Evolutionary conservation across 2,797 vertebrate species (phyloP), one percentile per base, ranked within the genome.

Genomic region (Labroides dimidiatus): DNA sequence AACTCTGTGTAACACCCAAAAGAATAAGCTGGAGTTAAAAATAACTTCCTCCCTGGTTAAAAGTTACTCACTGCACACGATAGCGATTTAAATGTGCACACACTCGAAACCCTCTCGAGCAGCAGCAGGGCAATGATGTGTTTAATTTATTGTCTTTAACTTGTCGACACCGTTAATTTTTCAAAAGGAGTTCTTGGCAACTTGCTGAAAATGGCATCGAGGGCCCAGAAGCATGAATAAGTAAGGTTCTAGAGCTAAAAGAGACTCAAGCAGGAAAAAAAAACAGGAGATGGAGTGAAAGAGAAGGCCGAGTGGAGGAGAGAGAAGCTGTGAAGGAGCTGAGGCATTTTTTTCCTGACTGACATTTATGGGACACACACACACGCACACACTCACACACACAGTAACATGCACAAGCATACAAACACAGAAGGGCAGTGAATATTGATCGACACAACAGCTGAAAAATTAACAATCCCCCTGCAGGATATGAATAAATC

Each of bases 221-320:
- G 16, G 68, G 77, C 83, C 81, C 72, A 71, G 76, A 10, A 84
- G 83, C 88, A 93, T 92, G 82, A 93, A 93, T 92, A 90, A 92
- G 88, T 91, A 63, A 91, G 63, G 45, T 57, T 68, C 79, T 69
- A 58, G 71, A 33, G 79, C 78, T 85, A 72, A 82, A 82, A 84
- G 66, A 77, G 68, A 78, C 64, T 45, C 4, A n/a, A 82, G 78
- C 42, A 51, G 43, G 59, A 63, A 55, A 36, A 69, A 36, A 69
- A 61, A 67, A 65, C 17, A 1, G 51, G 57, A 78, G 65, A 63
- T 58, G 54, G 52, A 62, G 67, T 65, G 16, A 6, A 65, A 64
- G 64, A 39, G 59, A 53, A 23, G 43, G 37, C 71, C 4, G 30
- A 33, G 30, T 33, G 30, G 30, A 33, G 7, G 23, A 8, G 21